These are phyloP conservation scores for Pardosa pseudoannulata DNA, from an alignment of 2,888 invertebrate species.

Conservation along the genomic window DNA sequence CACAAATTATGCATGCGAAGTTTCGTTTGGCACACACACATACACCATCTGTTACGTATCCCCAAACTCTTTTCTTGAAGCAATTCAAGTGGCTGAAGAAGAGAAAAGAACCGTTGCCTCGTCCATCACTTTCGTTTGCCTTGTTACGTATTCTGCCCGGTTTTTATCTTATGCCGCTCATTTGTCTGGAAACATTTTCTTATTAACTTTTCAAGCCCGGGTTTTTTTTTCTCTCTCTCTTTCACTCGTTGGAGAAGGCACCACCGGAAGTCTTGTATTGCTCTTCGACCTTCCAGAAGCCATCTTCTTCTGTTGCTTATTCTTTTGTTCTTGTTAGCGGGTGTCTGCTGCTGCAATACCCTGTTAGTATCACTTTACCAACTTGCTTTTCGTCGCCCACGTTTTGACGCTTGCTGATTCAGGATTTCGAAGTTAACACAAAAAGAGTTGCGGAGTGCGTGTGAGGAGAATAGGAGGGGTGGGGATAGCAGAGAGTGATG, in stretches of 20 bases:
- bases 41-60: background rate
- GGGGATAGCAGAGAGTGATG: too few relatives aligned
- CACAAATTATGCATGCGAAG: slow-evolving; percentile 1
- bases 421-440: too few relatives aligned
- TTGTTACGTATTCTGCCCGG: background rate
- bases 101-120: background rate
- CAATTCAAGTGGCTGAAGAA: background rate
- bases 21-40: background rate
- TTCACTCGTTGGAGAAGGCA: background rate
- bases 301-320: slow-evolving; percentile 5
- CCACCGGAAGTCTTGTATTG: slow-evolving; percentile 33
- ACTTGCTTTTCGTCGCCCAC: slow-evolving; percentile 27
- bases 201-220: slow-evolving; percentile 19
- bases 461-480: too few relatives aligned
- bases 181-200: slow-evolving; percentile 29
- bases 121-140: background rate
- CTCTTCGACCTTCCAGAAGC: slow-evolving; percentile 14
- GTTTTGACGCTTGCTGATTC: background rate
- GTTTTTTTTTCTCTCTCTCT: background rate
- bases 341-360: slow-evolving; percentile 19
- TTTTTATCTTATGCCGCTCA: slow-evolving; percentile 40
- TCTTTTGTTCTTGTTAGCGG: slow-evolving; percentile 20
- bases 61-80: background rate
- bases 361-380: slow-evolving; percentile 24
- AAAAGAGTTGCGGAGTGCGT: too few relatives aligned